Evolutionary conservation across 2,888 invertebrate species (phyloP), one percentile per base, ranked within the genome.

Genomic region (Calliphora vomitoria): DNA sequence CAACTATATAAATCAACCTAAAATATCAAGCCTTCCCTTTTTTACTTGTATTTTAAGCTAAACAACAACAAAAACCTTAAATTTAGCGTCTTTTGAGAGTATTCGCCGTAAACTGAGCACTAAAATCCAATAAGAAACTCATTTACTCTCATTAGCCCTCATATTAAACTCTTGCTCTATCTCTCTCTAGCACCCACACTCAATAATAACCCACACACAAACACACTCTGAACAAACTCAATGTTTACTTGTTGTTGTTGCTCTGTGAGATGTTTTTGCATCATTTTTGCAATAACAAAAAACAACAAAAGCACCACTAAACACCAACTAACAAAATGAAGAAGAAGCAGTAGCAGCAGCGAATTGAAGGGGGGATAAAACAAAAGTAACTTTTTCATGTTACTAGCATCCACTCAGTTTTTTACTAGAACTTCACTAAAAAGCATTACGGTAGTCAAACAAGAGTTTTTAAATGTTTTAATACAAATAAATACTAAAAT

Each of bases 61-160:
- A 38, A 10, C 4, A 31, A 35, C 41, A 82, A 60, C 38, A 68
- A 62, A 13, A 55, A 35, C 6, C 6, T 35, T 4, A 35, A 31
- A 41, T 76, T 69, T 69, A 47, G 82, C 86, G 84, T 88, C 86
- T 90, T 91, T 91, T 91, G 92, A 91, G 92, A 89, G 91, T 90
- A 90, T 91, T 92, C 92, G 91, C 92, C 91, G 89, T 86, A 89
- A 87, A 88, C 31, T 25, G 82, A 89, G 89, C 31, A 62, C 31
- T 41, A 50, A 79, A 68, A 41, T 38, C 62, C 25, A 69, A 76
- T 41, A 64, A 55, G 25, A 76, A 53, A 38, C 66, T 44, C 47
- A 18, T 6, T 55, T 20, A 6, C 20, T 41, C 44, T 11, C 4
- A 60, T 18, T 58, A n/a, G 4, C 10, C 66, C 13, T 18, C n/a